Evolutionary conservation across 1,140 invertebrate species (phyloP).

Genomic region (Eumeta japonica): DNA sequence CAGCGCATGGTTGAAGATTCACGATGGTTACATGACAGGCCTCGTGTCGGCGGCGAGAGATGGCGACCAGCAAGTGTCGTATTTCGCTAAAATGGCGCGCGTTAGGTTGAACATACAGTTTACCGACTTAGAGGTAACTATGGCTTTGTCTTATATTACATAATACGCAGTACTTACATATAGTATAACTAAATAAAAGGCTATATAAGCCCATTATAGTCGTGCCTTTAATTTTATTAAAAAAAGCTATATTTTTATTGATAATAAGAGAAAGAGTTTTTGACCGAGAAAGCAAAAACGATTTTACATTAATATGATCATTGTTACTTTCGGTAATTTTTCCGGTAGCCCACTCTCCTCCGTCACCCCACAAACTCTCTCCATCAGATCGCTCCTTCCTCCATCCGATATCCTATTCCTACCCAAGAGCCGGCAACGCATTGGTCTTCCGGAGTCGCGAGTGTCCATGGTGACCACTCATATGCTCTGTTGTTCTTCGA

Average conservation of each 20-base stretch:
- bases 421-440: no score
- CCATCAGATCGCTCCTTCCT: no score
- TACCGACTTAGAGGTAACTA: constrained; percentile 26
- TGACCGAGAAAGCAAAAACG: no score
- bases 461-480: no score
- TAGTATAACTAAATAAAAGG: not conserved
- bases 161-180: not conserved
- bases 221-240: not conserved
- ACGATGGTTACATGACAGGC: constrained; percentile 44
- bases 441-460: no score
- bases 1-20: constrained; percentile 47
- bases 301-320: no score
- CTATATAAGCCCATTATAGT: not conserved
- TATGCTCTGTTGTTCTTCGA: no score
- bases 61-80: constrained; percentile 44
- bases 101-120: constrained; percentile 32
- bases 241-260: not conserved
- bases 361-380: no score
- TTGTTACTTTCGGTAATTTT: no score
- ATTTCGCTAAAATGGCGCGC: constrained; percentile 44
- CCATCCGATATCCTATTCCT: no score
- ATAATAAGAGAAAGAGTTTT: no score
- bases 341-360: no score
- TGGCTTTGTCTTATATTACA: not conserved
- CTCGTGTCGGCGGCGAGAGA: constrained; percentile 38